Evolutionary conservation across 1,140 invertebrate species (phyloP), one percentile per base, ranked within the genome.

Genomic region (Probaryconus sp.): DNA sequence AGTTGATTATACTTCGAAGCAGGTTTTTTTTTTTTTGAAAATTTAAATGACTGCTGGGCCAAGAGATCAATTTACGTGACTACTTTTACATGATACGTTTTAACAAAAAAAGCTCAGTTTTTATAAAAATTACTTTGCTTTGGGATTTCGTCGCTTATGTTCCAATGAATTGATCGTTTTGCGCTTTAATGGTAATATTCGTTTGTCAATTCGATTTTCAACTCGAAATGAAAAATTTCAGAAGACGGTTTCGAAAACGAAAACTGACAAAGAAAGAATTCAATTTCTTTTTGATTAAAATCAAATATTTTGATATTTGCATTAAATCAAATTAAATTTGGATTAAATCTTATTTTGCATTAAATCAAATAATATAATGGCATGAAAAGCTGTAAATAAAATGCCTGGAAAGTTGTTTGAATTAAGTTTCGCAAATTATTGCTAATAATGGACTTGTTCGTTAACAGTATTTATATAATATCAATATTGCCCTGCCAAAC

Each of bases 1-100:
- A 60, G 55, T 71, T 68, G 71, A 64, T 68, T 72, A 76, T 71
- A 76, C 65, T 74, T 68, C 56, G 63, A 37, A 50, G 40, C 10
- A 17, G 37, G 38, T 75, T 16, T 50, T 37, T 38, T 24, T 14
- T 56, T 61, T 61, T 67, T 47, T 38, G 13, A 2, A 6, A 58
- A 48, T 71, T 64, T 58, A 72, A 72, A 72, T 64, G 50, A 48
- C 50, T 31, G 30, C 30, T 10, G 30, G 30, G n/a, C 5, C 2
- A 30, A 50, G 50, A 56, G 68, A 71, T 71, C 68, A 56, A 71
- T 71, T 71, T 60, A 45, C 38, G 16, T 10, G 51, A 50, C 47
- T 37, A 51, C 31, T 60, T 64, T 70, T 50, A 53, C 24, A 7
- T 30, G 47, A 55, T 60, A 42, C 40, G 13, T 61, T 69, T 43